These are phyloP conservation scores for Nanorana parkeri DNA, from an alignment of 2,113 vertebrate species.

Conservation along the genomic window DNA sequence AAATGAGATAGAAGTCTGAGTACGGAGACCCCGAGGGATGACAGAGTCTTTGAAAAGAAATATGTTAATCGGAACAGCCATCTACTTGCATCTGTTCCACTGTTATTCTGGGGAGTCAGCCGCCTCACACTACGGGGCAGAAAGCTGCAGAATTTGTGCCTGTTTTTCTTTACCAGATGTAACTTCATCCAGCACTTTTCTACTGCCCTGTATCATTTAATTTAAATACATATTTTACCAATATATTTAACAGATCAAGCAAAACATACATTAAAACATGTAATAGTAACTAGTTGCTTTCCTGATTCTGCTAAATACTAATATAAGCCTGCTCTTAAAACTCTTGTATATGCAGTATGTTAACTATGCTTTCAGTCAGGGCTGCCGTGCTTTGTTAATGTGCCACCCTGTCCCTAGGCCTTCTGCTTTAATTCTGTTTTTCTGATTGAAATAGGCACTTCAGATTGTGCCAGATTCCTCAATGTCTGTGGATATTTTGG, in stretches of 20 bases:
- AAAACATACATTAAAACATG: not conserved
- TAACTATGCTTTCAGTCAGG: too few species aligned
- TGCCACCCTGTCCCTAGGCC: too few species aligned
- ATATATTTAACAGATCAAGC: not conserved
- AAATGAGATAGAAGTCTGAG: slow-evolving; percentile 70
- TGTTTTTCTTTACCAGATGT: not conserved
- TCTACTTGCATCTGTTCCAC: slow-evolving; percentile 75
- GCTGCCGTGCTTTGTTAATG: too few species aligned
- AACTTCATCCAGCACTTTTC: not conserved
- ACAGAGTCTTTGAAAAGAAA: slow-evolving; percentile 68
- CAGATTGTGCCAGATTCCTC: too few species aligned
- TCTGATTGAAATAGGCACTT: too few species aligned
- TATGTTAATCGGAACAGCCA: slow-evolving; percentile 72
- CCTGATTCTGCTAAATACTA: too few species aligned
- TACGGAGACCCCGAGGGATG: slow-evolving; percentile 70
- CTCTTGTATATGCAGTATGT: too few species aligned
- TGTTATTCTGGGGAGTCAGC: slow-evolving; percentile 70
- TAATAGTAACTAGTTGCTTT: not conserved
- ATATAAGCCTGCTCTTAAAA: too few species aligned
- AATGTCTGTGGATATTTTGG: too few species aligned
- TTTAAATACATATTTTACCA: not conserved
- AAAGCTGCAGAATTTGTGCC: slow-evolving; percentile 9
- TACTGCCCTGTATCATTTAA: slow-evolving; percentile 4
- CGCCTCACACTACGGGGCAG: slow-evolving; percentile 27
- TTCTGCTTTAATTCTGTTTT: too few species aligned